Evolutionary conservation across 2,888 invertebrate genomes (phyloP).

Genomic region (Amiota minor): DNA sequence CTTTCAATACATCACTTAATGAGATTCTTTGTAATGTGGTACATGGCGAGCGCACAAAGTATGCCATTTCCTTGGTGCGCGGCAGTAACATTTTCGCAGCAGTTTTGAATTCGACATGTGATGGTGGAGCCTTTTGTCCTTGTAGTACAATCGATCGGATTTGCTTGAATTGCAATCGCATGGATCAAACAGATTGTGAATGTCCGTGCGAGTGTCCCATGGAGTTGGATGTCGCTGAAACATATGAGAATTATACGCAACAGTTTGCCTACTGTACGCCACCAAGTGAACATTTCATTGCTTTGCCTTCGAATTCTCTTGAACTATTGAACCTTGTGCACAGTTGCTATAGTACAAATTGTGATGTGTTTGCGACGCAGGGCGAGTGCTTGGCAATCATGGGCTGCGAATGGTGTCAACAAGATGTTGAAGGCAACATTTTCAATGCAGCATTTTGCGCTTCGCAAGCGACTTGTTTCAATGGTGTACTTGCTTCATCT

Average conservation of each 20-base stretch:
- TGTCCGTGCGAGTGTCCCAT: slow-evolving; percentile 93
- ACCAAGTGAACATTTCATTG: slow-evolving; percentile 61
- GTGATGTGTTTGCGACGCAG: slow-evolving; percentile 79
- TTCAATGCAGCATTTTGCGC: slow-evolving; percentile 85
- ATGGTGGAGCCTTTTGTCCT: slow-evolving; percentile 89
- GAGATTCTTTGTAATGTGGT: slow-evolving; percentile 87
- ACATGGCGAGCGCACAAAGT: slow-evolving; percentile 90
- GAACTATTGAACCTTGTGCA: slow-evolving; percentile 76
- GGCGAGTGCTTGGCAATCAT: slow-evolving; percentile 82
- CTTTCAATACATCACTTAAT: slow-evolving; percentile 84
- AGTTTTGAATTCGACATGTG: slow-evolving; percentile 90
- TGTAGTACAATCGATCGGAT: slow-evolving; percentile 91
- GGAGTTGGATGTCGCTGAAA: slow-evolving; percentile 52
- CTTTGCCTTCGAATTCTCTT: slow-evolving; percentile 70
- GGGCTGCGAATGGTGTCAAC: slow-evolving; percentile 94
- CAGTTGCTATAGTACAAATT: slow-evolving; percentile 80
- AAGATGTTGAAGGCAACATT: slow-evolving; percentile 83
- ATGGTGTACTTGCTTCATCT: slow-evolving; percentile 86
- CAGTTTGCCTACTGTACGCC: slow-evolving; percentile 70
- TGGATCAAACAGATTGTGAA: slow-evolving; percentile 95
- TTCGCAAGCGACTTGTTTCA: slow-evolving; percentile 86
- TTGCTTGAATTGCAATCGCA: slow-evolving; percentile 92
- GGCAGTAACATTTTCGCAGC: slow-evolving; percentile 93
- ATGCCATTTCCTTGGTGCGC: slow-evolving; percentile 85
- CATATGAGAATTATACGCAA: slow-evolving; percentile 61